Base-by-base conservation (phyloP, 2,888 invertebrate genomes). In the Plagodis dolabraria region DNA sequence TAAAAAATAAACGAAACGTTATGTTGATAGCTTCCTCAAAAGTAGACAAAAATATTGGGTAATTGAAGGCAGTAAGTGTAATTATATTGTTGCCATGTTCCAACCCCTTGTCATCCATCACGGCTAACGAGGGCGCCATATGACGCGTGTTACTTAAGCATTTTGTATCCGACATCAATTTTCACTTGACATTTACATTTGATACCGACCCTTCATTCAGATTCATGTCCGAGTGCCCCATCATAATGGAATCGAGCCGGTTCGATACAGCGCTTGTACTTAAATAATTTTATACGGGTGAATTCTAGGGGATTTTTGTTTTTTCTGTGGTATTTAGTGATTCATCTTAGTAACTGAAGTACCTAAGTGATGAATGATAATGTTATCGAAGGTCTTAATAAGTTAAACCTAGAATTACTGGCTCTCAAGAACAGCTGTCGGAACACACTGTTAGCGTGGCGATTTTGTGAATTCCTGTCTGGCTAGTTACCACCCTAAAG, bases 51-150 rank as follows among this genome's bases (percentile, higher is more conserved):
- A 33, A 64, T 75, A 74, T 79, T 67, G 70, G 60, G 62, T 74
- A 77, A 79, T 79, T 78, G 76, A 66, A 62, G 63, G 47, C 53
- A 61, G 46, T 71, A 71, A 72, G 73, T 76, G 71, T 66, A 67
- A 63, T 63, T 63, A 58, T 67, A 68, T 72, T 73, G 75, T 71
- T 76, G 72, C 35, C 44, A 35, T 48, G 46, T 48, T 55, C 57
- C 47, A 57, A 53, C 60, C 57, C 60, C 50, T 58, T 60, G 64
- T 70, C 72, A 86, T 86, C 80, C 75, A 81, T 86, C 85, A 86
- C 68, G 48, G 10, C 72, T 86, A 87, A 87, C 83, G 82, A 88
- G 83, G 78, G 71, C 71, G 82, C 71, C 77, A 84, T 79, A 76
- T 68, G 82, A 83, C 76, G 76, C 78, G 76, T 34, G 34, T 35